Base-by-base conservation (phyloP, 2,113 vertebrate species). In the Lethenteron reissneri region DNA sequence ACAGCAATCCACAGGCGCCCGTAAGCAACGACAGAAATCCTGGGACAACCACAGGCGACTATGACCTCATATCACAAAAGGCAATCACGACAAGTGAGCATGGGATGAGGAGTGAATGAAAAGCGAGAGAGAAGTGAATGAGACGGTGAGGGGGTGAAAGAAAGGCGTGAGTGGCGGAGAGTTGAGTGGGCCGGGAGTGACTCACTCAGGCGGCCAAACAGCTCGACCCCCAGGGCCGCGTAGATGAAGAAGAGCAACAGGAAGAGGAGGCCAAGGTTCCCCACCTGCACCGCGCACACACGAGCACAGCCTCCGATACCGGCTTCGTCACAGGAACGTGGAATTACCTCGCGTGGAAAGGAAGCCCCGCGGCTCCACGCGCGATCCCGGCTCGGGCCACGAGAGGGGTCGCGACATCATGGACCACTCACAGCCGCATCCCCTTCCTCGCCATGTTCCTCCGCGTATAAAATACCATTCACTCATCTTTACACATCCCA, bases 201-300 rank as follows among this genome's bases (percentile, higher is more conserved):
- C 90, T 92, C 86, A 97, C 94, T 88, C 11, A 95, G 83, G 76
- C 95, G 89, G 77, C 94, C 92, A 79, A 97, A 97, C 74, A 97
- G 84, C 81, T 97, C 92, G 80, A 97, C 94, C 75, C 94, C 94
- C 84, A 97, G 81, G 73, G 94, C 94, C 80, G 94, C 92, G 80
- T 91, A 97, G 83, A 97, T 97, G 80, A 97, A 97, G 85, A 97
- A 97, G 77, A 97, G 88, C 74, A 97, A 84, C 92, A 97, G 92
- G 84, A 95, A 97, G 83, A 97, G 91, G 72, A 97, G 90, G 76
- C 92, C 92, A 74, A 97, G 85, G 84, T 97, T 97, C 76, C 92
- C 92, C 81, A 97, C 92, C 92, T 97, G 86, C 78, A 85, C 82
- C 80, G 82, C 86, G 77, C 79, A 79, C 80, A 77, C 79, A 69